A percentile compares a stretch with the other conserved stretches of the same genome.
These are phyloP conservation scores for Craseonycteris thonglongyai DNA, from an alignment of 2,113 vertebrate species.

Conservation along the genomic window DNA sequence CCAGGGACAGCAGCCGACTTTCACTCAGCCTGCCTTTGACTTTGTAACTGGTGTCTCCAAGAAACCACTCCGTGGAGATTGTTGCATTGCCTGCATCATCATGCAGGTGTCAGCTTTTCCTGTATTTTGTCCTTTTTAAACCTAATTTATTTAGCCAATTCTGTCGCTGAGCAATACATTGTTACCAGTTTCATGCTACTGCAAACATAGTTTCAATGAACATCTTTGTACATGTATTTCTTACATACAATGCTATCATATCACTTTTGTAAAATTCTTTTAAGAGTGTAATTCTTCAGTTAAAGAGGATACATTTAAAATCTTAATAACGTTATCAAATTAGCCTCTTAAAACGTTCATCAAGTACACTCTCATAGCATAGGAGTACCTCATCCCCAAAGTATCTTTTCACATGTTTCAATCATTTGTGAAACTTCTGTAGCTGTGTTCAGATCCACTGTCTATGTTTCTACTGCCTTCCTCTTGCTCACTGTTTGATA, in stretches of 20 bases:
- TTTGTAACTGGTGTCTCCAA: constrained; percentile 65
- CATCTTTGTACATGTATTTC: neutral
- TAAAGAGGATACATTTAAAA: neutral
- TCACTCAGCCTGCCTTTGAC: constrained; percentile 58
- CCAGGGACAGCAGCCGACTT: too few species aligned
- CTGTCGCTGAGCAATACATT: neutral
- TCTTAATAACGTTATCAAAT: neutral
- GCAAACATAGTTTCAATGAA: neutral
- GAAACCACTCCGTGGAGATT: constrained; percentile 65
- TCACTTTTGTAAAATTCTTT: neutral
- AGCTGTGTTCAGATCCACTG: neutral
- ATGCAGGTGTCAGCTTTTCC: neutral
- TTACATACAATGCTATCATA: neutral
- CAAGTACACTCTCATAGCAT: neutral
- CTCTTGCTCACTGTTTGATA: neutral
- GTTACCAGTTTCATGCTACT: neutral
- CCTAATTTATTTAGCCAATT: neutral
- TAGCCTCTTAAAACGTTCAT: neutral
- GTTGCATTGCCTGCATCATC: constrained; percentile 41
- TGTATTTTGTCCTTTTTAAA: too few species aligned
- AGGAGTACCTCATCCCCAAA: neutral
- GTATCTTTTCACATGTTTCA: neutral
- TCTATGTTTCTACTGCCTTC: neutral
- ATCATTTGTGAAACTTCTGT: neutral
- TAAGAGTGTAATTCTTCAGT: neutral